Evolutionary conservation across 2,113 vertebrate species (phyloP), one percentile per base, ranked within the genome.

Genomic region (Phylloscopus trochilus): DNA sequence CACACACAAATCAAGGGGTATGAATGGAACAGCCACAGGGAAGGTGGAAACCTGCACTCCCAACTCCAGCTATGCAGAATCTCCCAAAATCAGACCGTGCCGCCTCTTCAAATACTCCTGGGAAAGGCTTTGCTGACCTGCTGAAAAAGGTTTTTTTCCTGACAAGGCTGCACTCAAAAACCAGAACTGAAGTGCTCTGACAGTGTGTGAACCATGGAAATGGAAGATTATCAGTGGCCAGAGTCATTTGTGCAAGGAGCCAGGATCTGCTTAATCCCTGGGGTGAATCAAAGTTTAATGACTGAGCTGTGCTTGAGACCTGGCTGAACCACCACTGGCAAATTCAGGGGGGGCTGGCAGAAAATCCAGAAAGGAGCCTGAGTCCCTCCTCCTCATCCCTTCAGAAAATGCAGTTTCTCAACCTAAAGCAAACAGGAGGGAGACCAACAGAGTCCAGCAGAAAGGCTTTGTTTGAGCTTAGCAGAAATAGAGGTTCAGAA

Each of bases 271-370:
- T 79, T 90, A 94, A 95, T 88, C 85, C 92, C 90, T 70, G 69
- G 82, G 76, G 85, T 92, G 90, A 92, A 56, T 81, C 75, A 55
- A 59, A 92, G 91, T 93, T 93, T 80, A 97, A n/a, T n/a, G 72
- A 75, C 58, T 21, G 23, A 68, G 69, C 51, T 55, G 53, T 22
- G 35, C 37, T 43, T 17, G 31, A 77, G 84, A 80, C 86, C 47
- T 76, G 84, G 35, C 62, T 85, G 53, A 26, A 95, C 49, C 60
- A 84, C 64, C n/a, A 7, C 17, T 21, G 58, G 44, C 7, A 88
- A 55, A 92, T 79, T 5, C 7, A 18, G 49, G 5, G 6, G 64
- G 66, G 58, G n/a, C n/a, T 26, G 30, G 53, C 33, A 84, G 59
- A 78, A 92, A 69, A 76, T 27, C 69, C 69, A 28, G 20, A 35